phyloP scores from a whole-genome alignment of 2,113 vertebrate species.

The Mobula hypostoma region DNA sequence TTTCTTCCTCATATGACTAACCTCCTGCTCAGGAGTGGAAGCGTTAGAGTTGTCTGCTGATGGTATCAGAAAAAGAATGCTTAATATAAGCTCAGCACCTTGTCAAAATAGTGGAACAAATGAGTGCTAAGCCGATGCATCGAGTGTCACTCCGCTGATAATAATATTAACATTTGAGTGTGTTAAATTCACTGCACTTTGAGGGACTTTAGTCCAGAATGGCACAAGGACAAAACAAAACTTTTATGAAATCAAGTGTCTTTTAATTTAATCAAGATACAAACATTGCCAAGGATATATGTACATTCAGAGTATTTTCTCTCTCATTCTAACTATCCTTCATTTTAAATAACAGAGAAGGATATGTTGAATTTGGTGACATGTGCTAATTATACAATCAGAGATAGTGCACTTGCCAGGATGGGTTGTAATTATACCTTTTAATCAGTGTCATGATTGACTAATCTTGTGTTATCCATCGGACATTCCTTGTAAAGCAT shows the following conservation, averaged over 20 bases:
- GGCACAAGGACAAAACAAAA: background rate
- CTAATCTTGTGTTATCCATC: background rate
- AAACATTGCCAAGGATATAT: background rate
- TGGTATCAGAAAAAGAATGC: background rate
- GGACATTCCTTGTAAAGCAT: background rate
- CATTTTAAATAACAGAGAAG: background rate
- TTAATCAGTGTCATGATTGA: background rate
- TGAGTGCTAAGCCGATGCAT: background rate
- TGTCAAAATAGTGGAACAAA: background rate
- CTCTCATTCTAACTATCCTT: background rate
- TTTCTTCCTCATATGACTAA: background rate
- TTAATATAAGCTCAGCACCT: background rate
- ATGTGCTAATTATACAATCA: background rate
- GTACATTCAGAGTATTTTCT: background rate
- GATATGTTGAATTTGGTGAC: background rate
- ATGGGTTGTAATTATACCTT: background rate
- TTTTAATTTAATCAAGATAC: background rate
- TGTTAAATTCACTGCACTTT: background rate
- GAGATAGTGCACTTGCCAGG: background rate
- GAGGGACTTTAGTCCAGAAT: background rate
- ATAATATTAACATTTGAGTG: background rate
- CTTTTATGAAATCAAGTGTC: background rate
- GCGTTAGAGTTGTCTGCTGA: background rate
- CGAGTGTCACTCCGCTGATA: background rate
- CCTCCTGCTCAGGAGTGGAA: background rate